Evolutionary conservation across 2,888 invertebrate genomes (phyloP), one percentile per base, ranked within the genome.

Genomic region (Eilema sororculum): DNA sequence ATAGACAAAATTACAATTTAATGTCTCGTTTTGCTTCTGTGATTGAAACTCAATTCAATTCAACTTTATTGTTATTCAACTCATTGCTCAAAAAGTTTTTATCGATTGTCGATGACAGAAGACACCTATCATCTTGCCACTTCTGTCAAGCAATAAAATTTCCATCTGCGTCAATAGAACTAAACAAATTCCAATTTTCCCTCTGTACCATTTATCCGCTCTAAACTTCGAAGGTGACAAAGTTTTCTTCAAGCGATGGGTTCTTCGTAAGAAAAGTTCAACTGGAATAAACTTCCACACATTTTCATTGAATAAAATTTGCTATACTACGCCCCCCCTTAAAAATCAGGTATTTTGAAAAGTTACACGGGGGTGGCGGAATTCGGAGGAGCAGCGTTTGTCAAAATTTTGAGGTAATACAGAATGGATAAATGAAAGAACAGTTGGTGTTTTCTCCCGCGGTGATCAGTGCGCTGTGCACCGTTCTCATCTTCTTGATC

Each of bases 401-500:
- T 30, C 16, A n/a, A 52, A 57, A 16, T 22, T 33, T 22, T 30
- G 33, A n/a, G 24, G n/a, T 13, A 28, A 52, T 20, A 30, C 33
- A 65, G 57, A 28, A 67, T 67, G 70, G 66, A 75, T 77, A 74
- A 68, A 81, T 83, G 82, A 71, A 68, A 63, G 64, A 71, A 57
- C 24, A 67, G 63, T 62, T 69, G 67, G 20, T 25, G 58, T 6
- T 12, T 22, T 59, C 58, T 37, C 22, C 63, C 20, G 52, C 72
- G 30, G 61, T 74, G 12, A 13, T 83, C 41, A 69, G 73, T 25
- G 69, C 79, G 71, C 67, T 78, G 69, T 76, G 78, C 72, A 73
- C 74, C 33, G 76, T 76, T 41, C 65, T 75, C 30, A 58, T 82
- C 64, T 63, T 75, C 46, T 65, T 84, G 69, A 75, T 85, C 65